Evolutionary conservation across 2,797 vertebrate species (phyloP).

Genomic region (Sorex maritimensis): DNA sequence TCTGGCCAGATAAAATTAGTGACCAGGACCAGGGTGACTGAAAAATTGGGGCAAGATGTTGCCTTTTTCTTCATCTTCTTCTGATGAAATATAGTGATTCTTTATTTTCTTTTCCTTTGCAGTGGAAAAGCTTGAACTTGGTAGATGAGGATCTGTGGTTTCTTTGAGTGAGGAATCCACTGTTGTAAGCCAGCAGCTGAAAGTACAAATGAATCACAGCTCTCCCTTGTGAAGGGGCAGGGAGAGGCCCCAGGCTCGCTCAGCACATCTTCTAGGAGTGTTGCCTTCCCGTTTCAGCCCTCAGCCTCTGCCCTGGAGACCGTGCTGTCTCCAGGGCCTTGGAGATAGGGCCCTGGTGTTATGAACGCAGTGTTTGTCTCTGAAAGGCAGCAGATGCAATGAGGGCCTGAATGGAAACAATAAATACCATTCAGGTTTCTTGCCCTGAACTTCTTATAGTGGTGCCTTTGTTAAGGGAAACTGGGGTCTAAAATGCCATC

Average conservation of each 20-base stretch:
- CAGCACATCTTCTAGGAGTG: constrained; percentile 58
- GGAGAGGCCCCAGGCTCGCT: neutral
- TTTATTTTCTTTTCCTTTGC: constrained; percentile 54
- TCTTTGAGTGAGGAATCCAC: constrained; percentile 60
- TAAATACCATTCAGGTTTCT: constrained; percentile 94
- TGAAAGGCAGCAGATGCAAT: constrained; percentile 96
- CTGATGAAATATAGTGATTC: neutral
- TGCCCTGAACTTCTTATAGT: constrained; percentile 89
- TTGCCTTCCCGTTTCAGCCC: constrained; percentile 77
- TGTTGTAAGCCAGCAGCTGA: constrained; percentile 69
- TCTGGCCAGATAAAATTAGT: constrained; percentile 85
- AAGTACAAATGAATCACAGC: constrained; percentile 60
- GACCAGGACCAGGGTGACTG: constrained; percentile 66
- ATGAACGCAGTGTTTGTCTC: constrained; percentile 94
- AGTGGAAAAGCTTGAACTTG: constrained; percentile 40
- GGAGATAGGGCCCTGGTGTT: constrained; percentile 92
- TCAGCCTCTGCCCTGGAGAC: constrained; percentile 61
- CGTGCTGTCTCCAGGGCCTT: constrained; percentile 90
- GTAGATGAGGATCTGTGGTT: constrained; percentile 48
- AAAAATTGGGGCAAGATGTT: neutral
- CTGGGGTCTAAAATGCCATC: constrained; percentile 93
- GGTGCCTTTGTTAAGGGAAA: constrained; percentile 94
- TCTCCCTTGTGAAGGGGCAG: neutral
- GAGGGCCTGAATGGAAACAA: constrained; percentile 95
- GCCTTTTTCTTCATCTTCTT: too few species aligned